Percentiles rank a stretch among this genome's conserved stretches.
Evolutionary conservation across 2,797 vertebrate genomes (phyloP).

Genomic region (Pantherophis alleghaniensis): DNA sequence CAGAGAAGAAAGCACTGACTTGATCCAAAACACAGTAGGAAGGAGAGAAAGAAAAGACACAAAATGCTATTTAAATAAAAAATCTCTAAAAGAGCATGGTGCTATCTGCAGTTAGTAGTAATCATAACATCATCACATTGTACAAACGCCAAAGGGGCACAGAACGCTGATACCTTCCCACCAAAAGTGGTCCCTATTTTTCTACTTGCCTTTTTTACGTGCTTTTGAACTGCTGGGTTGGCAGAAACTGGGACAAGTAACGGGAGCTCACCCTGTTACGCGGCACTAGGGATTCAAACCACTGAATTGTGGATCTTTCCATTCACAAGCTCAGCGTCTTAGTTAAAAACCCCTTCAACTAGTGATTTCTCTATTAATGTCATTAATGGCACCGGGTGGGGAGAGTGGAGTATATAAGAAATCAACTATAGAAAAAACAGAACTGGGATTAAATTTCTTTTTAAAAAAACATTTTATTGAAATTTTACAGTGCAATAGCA

Average conservation of each 20-base stretch:
- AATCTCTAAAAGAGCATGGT: slow-evolving; percentile 4
- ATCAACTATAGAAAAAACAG: too few relatives aligned
- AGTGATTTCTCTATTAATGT: background rate
- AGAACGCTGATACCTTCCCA: too few relatives aligned
- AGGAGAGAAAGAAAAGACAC: background rate
- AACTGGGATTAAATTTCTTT: background rate
- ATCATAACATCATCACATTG: background rate
- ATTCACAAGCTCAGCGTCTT: too few relatives aligned
- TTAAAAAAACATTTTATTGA: background rate
- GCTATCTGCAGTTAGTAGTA: slow-evolving; percentile 22
- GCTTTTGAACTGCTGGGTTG: too few relatives aligned
- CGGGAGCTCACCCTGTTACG: too few relatives aligned
- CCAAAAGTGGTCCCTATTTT: too few relatives aligned
- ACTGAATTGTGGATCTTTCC: too few relatives aligned
- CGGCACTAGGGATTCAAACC: too few relatives aligned
- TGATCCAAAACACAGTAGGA: slow-evolving; percentile 28
- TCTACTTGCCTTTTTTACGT: too few relatives aligned
- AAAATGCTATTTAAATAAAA: background rate
- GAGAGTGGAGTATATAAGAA: too few relatives aligned
- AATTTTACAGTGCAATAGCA: background rate
- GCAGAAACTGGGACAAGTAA: too few relatives aligned
- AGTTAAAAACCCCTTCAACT: background rate
- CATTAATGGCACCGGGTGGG: too few relatives aligned
- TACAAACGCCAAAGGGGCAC: background rate
- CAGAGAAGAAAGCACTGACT: slow-evolving; percentile 29